Evolutionary conservation across 1,140 invertebrate species (phyloP).

Genomic region (Anoplophora glabripennis): DNA sequence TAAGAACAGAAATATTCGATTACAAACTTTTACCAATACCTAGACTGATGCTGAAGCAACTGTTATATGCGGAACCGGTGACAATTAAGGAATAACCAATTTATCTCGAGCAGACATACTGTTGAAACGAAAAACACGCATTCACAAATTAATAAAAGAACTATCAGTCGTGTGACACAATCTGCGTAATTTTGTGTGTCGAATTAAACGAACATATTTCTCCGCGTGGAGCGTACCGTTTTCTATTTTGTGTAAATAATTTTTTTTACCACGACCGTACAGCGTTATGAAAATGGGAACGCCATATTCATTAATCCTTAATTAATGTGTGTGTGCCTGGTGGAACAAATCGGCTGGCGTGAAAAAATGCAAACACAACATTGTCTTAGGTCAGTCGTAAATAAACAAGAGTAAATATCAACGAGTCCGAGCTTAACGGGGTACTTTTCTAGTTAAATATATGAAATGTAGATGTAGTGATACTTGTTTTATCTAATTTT

Average conservation of each 20-base stretch:
- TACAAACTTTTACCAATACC: no score
- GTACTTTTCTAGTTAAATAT: not conserved
- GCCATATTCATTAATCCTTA: not conserved
- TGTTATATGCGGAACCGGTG: no score
- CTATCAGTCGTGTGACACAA: no score
- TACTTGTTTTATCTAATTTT: not conserved
- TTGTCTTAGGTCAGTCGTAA: slow-evolving; percentile 9
- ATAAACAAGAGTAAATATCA: not conserved
- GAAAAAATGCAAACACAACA: not conserved
- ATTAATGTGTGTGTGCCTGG: slow-evolving; percentile 1
- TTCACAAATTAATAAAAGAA: no score
- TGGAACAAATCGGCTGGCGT: not conserved
- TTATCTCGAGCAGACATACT: no score
- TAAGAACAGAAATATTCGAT: no score
- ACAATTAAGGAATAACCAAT: no score
- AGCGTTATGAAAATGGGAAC: slow-evolving; percentile 5
- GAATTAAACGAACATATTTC: not conserved
- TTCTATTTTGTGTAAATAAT: not conserved
- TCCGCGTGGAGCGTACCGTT: not conserved
- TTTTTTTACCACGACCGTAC: slow-evolving; percentile 1
- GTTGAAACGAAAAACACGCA: no score
- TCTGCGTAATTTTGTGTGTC: no score
- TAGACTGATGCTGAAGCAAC: no score
- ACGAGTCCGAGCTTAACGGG: not conserved
- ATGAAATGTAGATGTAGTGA: not conserved